Conservation (phyloP, 2,888 invertebrate genomes). For the Amphipyra berbera region DNA sequence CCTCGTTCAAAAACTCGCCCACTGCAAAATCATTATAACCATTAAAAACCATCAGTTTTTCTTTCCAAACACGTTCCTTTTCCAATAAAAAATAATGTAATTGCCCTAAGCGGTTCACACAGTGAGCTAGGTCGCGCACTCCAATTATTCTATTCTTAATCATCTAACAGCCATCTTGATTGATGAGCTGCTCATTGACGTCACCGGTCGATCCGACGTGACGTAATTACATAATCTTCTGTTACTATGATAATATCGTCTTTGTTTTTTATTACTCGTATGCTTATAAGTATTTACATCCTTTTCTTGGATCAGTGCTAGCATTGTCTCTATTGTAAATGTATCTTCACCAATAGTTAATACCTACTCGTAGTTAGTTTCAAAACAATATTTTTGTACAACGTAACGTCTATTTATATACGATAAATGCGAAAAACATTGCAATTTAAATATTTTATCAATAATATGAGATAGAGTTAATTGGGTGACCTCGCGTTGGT, state of each 20-base stretch:
- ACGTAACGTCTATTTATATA: slow-evolving; percentile 48
- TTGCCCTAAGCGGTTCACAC: slow-evolving; percentile 5
- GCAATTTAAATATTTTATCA: slow-evolving; percentile 58
- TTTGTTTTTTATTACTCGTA: slow-evolving; percentile 16
- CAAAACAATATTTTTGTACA: slow-evolving; percentile 19
- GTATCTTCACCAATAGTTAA: slow-evolving; percentile 8
- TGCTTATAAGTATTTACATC: slow-evolving; percentile 4
- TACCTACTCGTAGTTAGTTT: background rate
- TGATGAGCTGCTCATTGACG: slow-evolving; percentile 48
- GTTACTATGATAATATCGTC: slow-evolving; percentile 16
- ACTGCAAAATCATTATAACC: background rate
- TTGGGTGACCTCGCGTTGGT: slow-evolving; percentile 61
- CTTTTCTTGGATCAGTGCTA: slow-evolving; percentile 9
- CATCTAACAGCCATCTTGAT: slow-evolving; percentile 41
- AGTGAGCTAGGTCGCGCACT: slow-evolving; percentile 54
- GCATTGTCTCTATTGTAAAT: background rate
- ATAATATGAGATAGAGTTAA: slow-evolving; percentile 58
- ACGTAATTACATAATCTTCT: slow-evolving; percentile 23
- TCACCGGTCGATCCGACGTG: slow-evolving; percentile 31
- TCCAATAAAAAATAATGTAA: slow-evolving; percentile 10
- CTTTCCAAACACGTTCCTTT: slow-evolving; percentile 2
- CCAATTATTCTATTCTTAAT: slow-evolving; percentile 40
- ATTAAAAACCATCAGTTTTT: slow-evolving; percentile 22
- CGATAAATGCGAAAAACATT: slow-evolving; percentile 60
- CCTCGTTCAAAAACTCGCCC: background rate